Evolutionary conservation across 1,140 invertebrate species (phyloP), one percentile per base, ranked within the genome.

Genomic region (Trachymyrmex cornetzi): DNA sequence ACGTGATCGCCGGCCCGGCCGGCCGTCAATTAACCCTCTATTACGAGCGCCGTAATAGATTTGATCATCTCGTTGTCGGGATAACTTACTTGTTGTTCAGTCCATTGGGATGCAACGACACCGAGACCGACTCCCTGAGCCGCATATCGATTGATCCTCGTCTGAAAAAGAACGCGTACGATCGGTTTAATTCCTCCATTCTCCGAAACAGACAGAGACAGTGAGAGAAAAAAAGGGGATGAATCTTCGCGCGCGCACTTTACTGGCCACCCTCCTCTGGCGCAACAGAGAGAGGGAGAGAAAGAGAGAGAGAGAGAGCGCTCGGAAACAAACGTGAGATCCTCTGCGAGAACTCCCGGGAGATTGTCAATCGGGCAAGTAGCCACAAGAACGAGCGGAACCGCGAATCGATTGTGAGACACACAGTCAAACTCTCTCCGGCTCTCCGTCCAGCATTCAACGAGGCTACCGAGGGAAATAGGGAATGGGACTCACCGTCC

Each of bases 81-180:
- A 14, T 48, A 44, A 93, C 94, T 95, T 88, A 95, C 94, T 95
- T 95, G 86, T 95, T 95, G 91, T 95, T 95, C 85, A 94, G 88
- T 91, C 91, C 87, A 11, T 22, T 92, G 84, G 92, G 90, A 77
- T 93, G 94, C 87, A 94, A 86, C 61, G 92, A 89, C 85, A 91
- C 89, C 72, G 63, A 80, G 53, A 94, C 87, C 80, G 92, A 91
- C 81, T 95, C 94, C 92, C 93, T 95, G 90, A 95, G 92, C 90
- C 93, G 94, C 94, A 95, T 95, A 89, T 93, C 92, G 93, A 90
- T 90, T 48, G 66, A 19, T 90, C 88, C 88, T 92, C 86, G 87
- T 92, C 94, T 95, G 92, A 85, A 95, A 94, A 85, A 67, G 44
- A 90, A 71, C 27, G 11, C 11, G 38, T 14, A 81, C 11, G 12